phyloP scores from a whole-genome alignment of 2,113 vertebrate species.

The Melanocharis versteri region DNA sequence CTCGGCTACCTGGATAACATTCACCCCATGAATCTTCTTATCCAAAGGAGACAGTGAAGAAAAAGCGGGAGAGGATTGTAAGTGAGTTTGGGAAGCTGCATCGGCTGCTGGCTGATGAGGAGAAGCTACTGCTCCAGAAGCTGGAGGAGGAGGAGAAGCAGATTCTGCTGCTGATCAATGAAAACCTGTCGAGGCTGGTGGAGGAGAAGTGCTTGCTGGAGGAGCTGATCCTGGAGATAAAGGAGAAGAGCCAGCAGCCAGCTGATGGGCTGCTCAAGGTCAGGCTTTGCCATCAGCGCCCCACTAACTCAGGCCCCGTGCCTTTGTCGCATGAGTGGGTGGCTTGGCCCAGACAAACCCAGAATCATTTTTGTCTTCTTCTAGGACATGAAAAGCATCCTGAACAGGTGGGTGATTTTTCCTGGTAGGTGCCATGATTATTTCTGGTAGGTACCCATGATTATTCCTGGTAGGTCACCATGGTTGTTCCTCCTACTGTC shows the following conservation, averaged over 20 bases:
- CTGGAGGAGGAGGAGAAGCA: constrained; percentile 52
- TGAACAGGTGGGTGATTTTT: constrained; percentile 7
- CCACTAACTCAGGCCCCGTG: neutral
- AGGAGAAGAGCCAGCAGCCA: constrained; percentile 12
- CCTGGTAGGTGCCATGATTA: neutral
- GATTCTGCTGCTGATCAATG: constrained; percentile 40
- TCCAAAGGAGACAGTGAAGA: constrained; percentile 28
- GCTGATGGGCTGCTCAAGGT: constrained; percentile 33
- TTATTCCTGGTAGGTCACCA: neutral
- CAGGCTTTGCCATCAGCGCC: neutral
- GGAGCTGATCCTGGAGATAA: constrained; percentile 46
- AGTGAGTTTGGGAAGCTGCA: constrained; percentile 50
- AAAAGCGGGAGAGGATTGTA: constrained; percentile 34
- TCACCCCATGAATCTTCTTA: neutral
- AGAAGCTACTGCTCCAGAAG: constrained; percentile 50
- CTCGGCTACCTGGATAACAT: accelerated
- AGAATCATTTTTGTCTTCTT: neutral
- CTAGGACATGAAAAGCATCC: constrained; percentile 40
- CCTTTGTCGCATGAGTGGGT: neutral
- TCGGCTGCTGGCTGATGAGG: constrained; percentile 30
- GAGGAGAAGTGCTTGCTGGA: constrained; percentile 28
- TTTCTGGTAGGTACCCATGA: neutral
- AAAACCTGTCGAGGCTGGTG: constrained; percentile 16
- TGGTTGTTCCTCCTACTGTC: neutral
- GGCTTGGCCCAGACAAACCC: neutral